Percentiles rank a stretch among this genome's conserved stretches.
phyloP scores from a whole-genome alignment of 2,888 invertebrate species.

The Didymodactylos carnosus region DNA sequence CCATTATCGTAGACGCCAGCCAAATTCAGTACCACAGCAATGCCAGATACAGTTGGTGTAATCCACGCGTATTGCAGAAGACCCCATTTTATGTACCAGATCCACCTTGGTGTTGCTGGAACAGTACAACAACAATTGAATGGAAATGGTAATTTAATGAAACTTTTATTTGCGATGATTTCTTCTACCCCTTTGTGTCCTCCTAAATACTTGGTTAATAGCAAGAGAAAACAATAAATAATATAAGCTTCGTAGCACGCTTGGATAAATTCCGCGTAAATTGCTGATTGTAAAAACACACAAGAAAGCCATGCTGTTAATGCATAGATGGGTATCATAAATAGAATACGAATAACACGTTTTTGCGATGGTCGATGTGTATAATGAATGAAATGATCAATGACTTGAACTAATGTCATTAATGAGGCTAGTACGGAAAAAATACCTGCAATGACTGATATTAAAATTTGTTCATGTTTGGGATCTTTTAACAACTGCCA shows the following conservation, averaged over 20 bases:
- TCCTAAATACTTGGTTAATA: background rate
- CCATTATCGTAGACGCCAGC: constrained; percentile 72
- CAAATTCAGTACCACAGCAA: constrained; percentile 48
- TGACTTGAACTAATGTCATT: background rate
- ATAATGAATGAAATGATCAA: background rate
- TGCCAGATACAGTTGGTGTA: background rate
- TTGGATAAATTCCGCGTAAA: constrained; percentile 72
- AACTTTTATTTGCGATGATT: background rate
- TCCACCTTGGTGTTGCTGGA: no score
- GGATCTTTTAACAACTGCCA: background rate
- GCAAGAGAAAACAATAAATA: constrained; percentile 63
- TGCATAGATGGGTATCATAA: background rate
- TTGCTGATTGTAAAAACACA: constrained; percentile 64
- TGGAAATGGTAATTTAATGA: constrained; percentile 20
- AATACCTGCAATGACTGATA: background rate
- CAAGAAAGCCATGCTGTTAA: background rate
- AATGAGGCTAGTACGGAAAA: background rate
- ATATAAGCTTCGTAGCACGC: constrained; percentile 96
- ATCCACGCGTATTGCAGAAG: background rate
- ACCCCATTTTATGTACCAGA: background rate
- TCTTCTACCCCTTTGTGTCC: background rate
- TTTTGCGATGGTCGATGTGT: background rate
- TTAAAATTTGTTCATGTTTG: background rate
- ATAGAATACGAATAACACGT: background rate
- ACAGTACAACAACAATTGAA: constrained; percentile 67